Evolutionary conservation across 2,797 vertebrate genomes (phyloP).

Genomic region (Mus spretus): DNA sequence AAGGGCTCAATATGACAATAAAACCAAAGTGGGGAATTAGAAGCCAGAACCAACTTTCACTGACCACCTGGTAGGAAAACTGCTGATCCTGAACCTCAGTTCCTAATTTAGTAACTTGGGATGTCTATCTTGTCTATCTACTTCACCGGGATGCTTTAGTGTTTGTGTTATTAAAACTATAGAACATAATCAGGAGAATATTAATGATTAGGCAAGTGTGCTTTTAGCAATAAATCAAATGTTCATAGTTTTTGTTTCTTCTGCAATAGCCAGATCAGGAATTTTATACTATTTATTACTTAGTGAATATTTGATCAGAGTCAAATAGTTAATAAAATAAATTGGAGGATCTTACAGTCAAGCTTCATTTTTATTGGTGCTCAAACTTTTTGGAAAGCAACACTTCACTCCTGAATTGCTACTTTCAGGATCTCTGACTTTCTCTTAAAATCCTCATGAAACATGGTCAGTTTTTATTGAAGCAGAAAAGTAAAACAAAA

Average conservation of each 20-base stretch:
- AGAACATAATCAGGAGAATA: neutral
- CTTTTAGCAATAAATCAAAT: neutral
- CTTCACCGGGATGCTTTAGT: neutral
- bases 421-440: neutral
- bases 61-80: neutral
- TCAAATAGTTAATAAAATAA: neutral
- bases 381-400: constrained; percentile 12
- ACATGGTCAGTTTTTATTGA: neutral
- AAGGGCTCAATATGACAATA: neutral
- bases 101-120: neutral
- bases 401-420: neutral
- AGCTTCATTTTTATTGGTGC: neutral
- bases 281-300: constrained; percentile 32
- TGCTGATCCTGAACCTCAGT: neutral
- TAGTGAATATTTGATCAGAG: neutral
- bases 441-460: constrained; percentile 19
- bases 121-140: neutral
- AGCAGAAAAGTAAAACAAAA: neutral
- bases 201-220: neutral
- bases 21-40: neutral
- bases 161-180: neutral
- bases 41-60: neutral
- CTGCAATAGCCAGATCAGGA: neutral
- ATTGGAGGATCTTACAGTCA: neutral
- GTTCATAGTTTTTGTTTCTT: neutral